Evolutionary conservation across 2,113 vertebrate genomes (phyloP), one percentile per base, ranked within the genome.

Genomic region (Rhizomys pruinosus): DNA sequence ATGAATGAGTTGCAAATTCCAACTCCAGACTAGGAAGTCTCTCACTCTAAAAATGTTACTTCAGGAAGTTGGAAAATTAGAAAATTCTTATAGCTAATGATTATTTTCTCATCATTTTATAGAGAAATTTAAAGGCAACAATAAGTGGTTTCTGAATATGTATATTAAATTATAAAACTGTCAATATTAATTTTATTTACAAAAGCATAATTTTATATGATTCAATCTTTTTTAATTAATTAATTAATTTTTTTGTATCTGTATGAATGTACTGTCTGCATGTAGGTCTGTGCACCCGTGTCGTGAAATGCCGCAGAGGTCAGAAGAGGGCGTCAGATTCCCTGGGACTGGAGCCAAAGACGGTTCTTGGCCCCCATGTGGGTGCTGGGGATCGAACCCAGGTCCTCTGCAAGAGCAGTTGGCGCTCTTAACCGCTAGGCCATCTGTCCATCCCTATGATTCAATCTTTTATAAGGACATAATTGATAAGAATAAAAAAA

Each of bases 401-500:
- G n/a, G n/a, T n/a, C n/a, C n/a, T n/a, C n/a, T n/a, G n/a, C n/a
- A n/a, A n/a, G n/a, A n/a, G n/a, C n/a, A n/a, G n/a, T n/a, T n/a
- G n/a, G n/a, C n/a, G n/a, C n/a, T n/a, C n/a, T n/a, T n/a, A n/a
- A n/a, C n/a, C n/a, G n/a, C n/a, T n/a, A n/a, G n/a, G n/a, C n/a
- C n/a, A n/a, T n/a, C n/a, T n/a, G n/a, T n/a, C n/a, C n/a, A n/a
- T n/a, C n/a, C n/a, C n/a, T 32, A 79, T 82, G 16, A 8, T 59
- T 90, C 42, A 72, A 52, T 77, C 39, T 95, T 42, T 42, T 34
- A 74, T 44, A 77, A 87, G 4, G 22, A 59, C 13, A 69, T 15
- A 19, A 4, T 47, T 86, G 10, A 95, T 7, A 82, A 77, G 16
- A 89, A 47, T 76, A 64, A 20, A 37, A 92, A 92, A 89, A 87